These are phyloP conservation scores for Phenganax marumi DNA, from an alignment of 92 coral and sea anemone species.

Conservation along the genomic window DNA sequence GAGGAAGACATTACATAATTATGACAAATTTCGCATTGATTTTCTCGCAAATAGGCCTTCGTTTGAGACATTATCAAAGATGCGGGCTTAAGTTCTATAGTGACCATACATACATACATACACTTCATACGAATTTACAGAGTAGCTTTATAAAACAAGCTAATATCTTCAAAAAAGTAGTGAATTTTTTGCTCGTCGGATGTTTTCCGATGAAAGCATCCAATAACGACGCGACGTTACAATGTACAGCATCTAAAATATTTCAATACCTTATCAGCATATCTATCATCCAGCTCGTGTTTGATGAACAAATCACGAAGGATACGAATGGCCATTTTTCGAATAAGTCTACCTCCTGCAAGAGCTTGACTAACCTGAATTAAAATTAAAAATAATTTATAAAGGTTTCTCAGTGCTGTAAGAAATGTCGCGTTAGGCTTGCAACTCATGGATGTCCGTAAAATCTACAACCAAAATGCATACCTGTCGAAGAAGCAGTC, in stretches of 20 bases:
- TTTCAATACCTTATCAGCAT: constrained; percentile 71
- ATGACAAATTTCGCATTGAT: too few relatives aligned
- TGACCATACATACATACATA: not conserved
- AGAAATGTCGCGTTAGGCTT: too few relatives aligned
- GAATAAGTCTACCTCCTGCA: constrained; percentile 85
- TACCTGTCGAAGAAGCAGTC: constrained; percentile 85
- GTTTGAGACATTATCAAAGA: too few relatives aligned
- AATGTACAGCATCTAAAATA: not conserved
- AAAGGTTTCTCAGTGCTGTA: not conserved
- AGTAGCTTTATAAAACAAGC: not conserved
- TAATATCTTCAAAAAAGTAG: too few relatives aligned
- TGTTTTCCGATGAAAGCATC: too few relatives aligned
- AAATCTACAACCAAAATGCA: not conserved
- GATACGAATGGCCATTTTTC: constrained; percentile 83
- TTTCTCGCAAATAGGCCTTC: too few relatives aligned
- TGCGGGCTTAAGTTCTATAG: too few relatives aligned
- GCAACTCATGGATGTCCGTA: not conserved
- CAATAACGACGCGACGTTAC: not conserved
- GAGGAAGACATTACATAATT: too few relatives aligned
- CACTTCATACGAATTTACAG: not conserved
- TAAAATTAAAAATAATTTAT: not conserved
- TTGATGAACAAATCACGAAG: constrained; percentile 85
- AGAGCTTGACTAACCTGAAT: constrained; percentile 86
- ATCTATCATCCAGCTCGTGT: constrained; percentile 94
- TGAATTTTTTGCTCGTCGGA: too few relatives aligned